phyloP scores from a whole-genome alignment of 2,888 invertebrate genomes.

The Microctonus brassicae region DNA sequence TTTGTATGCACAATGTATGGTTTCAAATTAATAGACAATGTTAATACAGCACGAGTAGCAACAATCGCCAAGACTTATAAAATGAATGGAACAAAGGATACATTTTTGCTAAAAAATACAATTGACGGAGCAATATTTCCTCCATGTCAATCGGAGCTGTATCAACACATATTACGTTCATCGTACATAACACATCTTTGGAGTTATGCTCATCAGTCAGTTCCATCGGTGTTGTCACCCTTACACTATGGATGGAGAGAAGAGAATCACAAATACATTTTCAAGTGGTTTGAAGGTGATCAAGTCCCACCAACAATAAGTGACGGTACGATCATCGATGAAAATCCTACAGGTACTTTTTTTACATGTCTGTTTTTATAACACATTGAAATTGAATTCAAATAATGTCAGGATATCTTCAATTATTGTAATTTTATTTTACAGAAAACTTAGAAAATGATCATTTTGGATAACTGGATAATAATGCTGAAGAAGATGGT shows the following conservation, averaged over 20 bases:
- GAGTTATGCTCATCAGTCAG: conserved; percentile 30
- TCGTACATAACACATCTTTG: conserved; percentile 34
- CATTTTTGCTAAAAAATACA: conserved; percentile 15
- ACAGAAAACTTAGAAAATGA: too few species aligned
- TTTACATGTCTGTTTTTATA: too few species aligned
- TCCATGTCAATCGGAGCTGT: conserved; percentile 37
- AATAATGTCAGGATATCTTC: too few species aligned
- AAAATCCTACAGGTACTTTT: too few species aligned
- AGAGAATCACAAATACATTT: conserved; percentile 31
- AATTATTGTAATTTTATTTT: too few species aligned
- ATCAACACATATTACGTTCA: conserved; percentile 35
- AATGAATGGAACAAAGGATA: conserved; percentile 6
- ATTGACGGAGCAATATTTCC: conserved; percentile 34
- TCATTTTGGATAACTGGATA: too few species aligned
- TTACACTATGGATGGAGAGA: conserved; percentile 36
- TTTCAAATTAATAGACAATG: conserved; percentile 29
- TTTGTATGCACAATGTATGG: conserved; percentile 34
- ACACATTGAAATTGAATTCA: too few species aligned
- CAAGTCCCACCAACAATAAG: conserved; percentile 32
- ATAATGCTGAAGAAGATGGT: too few species aligned
- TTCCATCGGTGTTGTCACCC: conserved; percentile 22
- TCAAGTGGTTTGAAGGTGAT: conserved; percentile 38
- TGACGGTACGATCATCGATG: conserved; percentile 24
- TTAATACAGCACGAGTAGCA: conserved; percentile 27
- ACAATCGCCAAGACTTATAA: conserved; percentile 28